phyloP scores from a whole-genome alignment of 2,113 vertebrate genomes.

The Pygoscelis antarcticus region DNA sequence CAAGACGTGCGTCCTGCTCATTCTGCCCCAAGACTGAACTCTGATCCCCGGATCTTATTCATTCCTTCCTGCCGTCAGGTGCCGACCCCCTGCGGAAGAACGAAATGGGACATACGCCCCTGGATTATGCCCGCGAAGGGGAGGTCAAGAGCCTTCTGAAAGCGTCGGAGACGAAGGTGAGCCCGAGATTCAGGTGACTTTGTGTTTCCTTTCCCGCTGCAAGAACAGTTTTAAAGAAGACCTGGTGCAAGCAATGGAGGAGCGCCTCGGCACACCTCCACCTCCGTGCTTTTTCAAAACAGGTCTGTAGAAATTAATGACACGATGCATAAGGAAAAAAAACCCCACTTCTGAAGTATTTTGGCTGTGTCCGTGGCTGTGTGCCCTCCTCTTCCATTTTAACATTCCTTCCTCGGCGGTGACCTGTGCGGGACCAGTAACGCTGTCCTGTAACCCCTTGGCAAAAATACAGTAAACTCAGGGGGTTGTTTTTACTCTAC shows the following conservation, averaged over 20 bases:
- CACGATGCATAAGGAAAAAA: rapidly evolving
- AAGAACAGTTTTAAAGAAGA: background rate
- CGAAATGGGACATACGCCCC: slow-evolving; percentile 87
- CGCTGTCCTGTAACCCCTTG: background rate
- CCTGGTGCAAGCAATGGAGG: too few relatives aligned
- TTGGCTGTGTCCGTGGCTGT: rapidly evolving
- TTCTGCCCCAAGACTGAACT: slow-evolving; percentile 21
- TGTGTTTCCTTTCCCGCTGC: background rate
- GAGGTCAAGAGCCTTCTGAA: slow-evolving; percentile 84
- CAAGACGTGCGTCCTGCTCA: background rate
- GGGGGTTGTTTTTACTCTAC: rapidly evolving
- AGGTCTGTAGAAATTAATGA: rapidly evolving
- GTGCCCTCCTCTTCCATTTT: background rate
- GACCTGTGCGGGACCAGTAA: background rate
- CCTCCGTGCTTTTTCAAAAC: rapidly evolving
- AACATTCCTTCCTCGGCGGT: rapidly evolving
- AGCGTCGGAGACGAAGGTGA: slow-evolving; percentile 86
- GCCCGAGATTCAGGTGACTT: background rate
- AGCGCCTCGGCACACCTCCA: rapidly evolving
- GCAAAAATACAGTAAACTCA: background rate
- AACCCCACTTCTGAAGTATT: background rate
- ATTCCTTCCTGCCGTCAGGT: slow-evolving; percentile 75
- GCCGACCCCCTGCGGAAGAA: slow-evolving; percentile 91
- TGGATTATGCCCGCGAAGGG: slow-evolving; percentile 90
- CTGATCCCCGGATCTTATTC: background rate